Conservation (phyloP, 2,113 vertebrate genomes). For the Zeus faber region DNA sequence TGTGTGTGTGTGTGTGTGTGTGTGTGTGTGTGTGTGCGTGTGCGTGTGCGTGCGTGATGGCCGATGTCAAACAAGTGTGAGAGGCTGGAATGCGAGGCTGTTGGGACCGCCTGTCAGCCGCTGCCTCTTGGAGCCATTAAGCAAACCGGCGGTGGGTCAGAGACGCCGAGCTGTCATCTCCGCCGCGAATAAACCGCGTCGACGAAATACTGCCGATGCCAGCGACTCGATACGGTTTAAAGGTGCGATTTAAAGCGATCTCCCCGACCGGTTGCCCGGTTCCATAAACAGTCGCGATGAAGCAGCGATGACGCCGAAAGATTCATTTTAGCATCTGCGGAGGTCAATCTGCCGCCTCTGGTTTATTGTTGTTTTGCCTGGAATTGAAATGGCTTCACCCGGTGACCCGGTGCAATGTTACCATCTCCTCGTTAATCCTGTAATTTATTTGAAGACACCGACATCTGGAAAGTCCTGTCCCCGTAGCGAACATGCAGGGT, state of each 20-base stretch:
- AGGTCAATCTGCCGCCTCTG: slow-evolving; percentile 18
- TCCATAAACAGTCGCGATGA: slow-evolving; percentile 9
- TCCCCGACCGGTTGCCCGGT: no score
- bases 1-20: neutral
- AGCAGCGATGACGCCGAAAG: slow-evolving; percentile 11
- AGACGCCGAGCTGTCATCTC: slow-evolving; percentile 63
- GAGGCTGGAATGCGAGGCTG: slow-evolving; percentile 55
- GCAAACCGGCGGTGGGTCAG: slow-evolving; percentile 42
- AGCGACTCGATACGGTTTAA: slow-evolving; percentile 40
- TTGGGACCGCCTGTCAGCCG: slow-evolving; percentile 57
- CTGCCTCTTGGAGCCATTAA: slow-evolving; percentile 58
- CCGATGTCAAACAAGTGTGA: slow-evolving; percentile 69
- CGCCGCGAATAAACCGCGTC: slow-evolving; percentile 45
- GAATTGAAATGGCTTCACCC: slow-evolving; percentile 46
- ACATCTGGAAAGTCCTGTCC: slow-evolving; percentile 29
- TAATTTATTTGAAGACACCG: slow-evolving; percentile 24
- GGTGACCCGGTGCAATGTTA: no score
- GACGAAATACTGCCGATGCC: slow-evolving; percentile 46
- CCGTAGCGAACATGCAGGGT: slow-evolving; percentile 31
- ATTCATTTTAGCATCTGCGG: slow-evolving; percentile 24
- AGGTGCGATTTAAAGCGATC: slow-evolving; percentile 20
- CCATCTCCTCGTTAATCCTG: slow-evolving; percentile 35
- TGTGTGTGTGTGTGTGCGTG: slow-evolving; percentile 16
- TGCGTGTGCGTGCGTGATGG: slow-evolving; percentile 40
- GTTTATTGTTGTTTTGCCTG: slow-evolving; percentile 26